These are phyloP conservation scores for Siniperca knerii DNA, from an alignment of 2,113 vertebrate species.

Conservation along the genomic window DNA sequence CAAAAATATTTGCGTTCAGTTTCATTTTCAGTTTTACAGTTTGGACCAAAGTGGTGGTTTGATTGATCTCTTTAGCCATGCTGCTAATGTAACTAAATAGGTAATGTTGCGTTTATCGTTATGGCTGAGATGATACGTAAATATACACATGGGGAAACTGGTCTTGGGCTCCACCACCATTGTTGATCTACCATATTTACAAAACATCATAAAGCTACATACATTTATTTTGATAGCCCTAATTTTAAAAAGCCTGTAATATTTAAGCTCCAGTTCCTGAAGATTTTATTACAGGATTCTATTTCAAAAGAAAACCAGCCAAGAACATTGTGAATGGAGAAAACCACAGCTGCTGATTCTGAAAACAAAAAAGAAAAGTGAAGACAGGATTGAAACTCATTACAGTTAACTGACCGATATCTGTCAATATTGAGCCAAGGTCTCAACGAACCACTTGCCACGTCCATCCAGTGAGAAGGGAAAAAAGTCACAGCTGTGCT, in stretches of 20 bases:
- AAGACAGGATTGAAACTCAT: slow-evolving; percentile 26
- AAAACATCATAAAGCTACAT: background rate
- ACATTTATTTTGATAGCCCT: background rate
- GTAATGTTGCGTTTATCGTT: background rate
- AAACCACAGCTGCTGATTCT: background rate
- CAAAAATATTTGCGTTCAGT: no score
- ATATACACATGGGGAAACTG: background rate
- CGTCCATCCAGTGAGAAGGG: slow-evolving; percentile 14
- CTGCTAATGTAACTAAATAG: background rate
- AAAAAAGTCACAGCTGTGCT: slow-evolving; percentile 38
- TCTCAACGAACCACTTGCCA: slow-evolving; percentile 47
- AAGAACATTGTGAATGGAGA: background rate
- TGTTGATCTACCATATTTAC: background rate
- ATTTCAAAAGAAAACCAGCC: slow-evolving; percentile 1
- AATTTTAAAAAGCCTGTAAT: background rate
- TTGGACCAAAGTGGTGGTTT: background rate
- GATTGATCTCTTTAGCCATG: background rate
- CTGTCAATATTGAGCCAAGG: slow-evolving; percentile 38
- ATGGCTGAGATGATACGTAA: background rate
- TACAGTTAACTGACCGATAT: slow-evolving; percentile 39
- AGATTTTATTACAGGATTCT: slow-evolving; percentile 1
- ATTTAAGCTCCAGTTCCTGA: background rate
- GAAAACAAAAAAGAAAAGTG: background rate
- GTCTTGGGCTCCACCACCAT: background rate
- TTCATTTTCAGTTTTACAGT: no score